Evolutionary conservation across 2,113 vertebrate genomes (phyloP).

Genomic region (Scalopus aquaticus): DNA sequence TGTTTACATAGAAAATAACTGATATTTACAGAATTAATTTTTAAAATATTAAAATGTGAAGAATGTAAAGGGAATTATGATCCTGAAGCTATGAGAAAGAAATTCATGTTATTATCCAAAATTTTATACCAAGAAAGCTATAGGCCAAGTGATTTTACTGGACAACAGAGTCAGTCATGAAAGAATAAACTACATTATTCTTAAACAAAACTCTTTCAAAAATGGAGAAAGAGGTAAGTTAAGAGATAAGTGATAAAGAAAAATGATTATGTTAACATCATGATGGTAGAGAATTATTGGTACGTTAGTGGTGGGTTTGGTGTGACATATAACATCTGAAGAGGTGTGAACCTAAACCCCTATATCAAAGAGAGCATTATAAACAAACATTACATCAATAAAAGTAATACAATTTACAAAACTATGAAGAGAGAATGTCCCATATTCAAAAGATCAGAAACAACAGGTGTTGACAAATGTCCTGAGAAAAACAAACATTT

Average conservation of each 20-base stretch:
- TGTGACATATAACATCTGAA: too few species aligned
- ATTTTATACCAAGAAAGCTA: not conserved
- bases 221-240: not conserved
- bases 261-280: not conserved
- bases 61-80: not conserved
- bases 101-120: not conserved
- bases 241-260: not conserved
- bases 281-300: not conserved
- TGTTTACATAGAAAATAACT: not conserved
- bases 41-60: not conserved
- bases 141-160: not conserved
- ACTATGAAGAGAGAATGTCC: too few species aligned
- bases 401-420: too few species aligned
- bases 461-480: too few species aligned
- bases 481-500: too few species aligned
- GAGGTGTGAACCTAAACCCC: too few species aligned
- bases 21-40: not conserved
- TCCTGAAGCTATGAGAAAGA: not conserved
- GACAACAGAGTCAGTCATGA: not conserved
- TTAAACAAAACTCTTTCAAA: not conserved
- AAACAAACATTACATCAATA: too few species aligned
- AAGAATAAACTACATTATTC: not conserved
- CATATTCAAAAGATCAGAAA: too few species aligned
- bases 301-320: too few species aligned
- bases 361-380: too few species aligned